Evolutionary conservation across 2,113 vertebrate species (phyloP), one percentile per base, ranked within the genome.

Genomic region (Grammatotria lemairii): DNA sequence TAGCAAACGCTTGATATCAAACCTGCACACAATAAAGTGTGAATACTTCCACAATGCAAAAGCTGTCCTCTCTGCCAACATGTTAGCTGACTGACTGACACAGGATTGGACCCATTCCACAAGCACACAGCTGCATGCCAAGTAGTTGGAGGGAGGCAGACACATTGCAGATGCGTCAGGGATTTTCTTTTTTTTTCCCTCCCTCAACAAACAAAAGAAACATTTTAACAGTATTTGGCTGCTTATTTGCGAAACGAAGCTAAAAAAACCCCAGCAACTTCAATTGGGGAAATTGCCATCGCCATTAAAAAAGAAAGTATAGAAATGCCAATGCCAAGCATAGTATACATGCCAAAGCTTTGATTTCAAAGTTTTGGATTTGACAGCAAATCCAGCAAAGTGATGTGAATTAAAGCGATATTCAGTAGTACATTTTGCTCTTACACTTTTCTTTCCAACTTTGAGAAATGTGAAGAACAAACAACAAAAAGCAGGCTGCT

Each of bases 41-140:
- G 45, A 19, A 31, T 49, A 49, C 26, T 49, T 78, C 45, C 0
- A 78, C 70, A 78, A 49, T 78, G 26, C 45, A 78, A 78, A 78
- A 51, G 26, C 73, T 31, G 26, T 26, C 70, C 70, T 78, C 45
- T 12, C 16, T 31, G 70, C 45, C 26, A 78, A 31, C 70, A 49
- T 49, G 70, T 33, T 78, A 78, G 73, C 73, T 51, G 26, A 78
- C 45, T 78, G 17, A 51, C 45, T 78, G 73, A 31, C 73, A 51
- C 26, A 51, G 45, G 45, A 78, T 78, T 78, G 73, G 73, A 78
- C 19, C 11, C 26, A 49, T 78, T 78, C 73, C 73, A 33, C 45
- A 78, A 78, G 73, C 19, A n/a, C 45, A 78, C 73, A 78, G 73
- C 73, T 78, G 73, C 73, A 33, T 78, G 45, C 73, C 73, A 78